These are phyloP conservation scores for Philantomba maxwellii DNA, from an alignment of 2,113 vertebrate genomes.

Conservation along the genomic window DNA sequence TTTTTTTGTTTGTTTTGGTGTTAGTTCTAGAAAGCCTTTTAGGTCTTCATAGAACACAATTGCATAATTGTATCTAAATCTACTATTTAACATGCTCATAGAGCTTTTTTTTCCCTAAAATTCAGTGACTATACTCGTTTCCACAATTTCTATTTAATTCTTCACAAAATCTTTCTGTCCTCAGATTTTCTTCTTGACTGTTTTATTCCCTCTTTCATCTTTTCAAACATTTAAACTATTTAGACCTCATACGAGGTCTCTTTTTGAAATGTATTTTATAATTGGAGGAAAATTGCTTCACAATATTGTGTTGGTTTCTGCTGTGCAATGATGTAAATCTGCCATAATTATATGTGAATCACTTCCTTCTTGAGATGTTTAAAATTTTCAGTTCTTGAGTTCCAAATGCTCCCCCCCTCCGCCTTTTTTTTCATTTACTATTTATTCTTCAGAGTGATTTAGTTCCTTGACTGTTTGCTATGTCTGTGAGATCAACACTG, in stretches of 20 bases:
- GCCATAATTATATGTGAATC: not conserved
- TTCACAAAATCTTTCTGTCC: not conserved
- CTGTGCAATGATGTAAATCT: not conserved
- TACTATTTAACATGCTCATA: not conserved
- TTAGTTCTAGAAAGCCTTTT: not conserved
- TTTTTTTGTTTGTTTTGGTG: not conserved
- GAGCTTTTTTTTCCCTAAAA: not conserved
- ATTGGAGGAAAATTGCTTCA: not conserved
- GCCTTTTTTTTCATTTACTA: not conserved
- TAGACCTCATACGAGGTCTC: not conserved
- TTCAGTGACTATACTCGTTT: not conserved
- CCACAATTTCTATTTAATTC: not conserved
- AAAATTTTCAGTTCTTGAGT: not conserved
- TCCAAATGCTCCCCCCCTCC: accelerated
- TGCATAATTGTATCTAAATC: not conserved
- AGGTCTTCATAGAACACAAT: not conserved
- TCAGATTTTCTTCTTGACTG: not conserved
- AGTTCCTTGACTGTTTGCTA: not conserved
- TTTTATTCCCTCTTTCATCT: not conserved
- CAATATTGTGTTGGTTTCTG: not conserved
- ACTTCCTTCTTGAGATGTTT: not conserved
- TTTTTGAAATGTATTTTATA: not conserved
- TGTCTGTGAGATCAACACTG: not conserved
- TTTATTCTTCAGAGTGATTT: not conserved
- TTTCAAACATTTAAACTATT: not conserved